Conservation (phyloP, 2,113 vertebrate species). For the Athene cunicularia region DNA sequence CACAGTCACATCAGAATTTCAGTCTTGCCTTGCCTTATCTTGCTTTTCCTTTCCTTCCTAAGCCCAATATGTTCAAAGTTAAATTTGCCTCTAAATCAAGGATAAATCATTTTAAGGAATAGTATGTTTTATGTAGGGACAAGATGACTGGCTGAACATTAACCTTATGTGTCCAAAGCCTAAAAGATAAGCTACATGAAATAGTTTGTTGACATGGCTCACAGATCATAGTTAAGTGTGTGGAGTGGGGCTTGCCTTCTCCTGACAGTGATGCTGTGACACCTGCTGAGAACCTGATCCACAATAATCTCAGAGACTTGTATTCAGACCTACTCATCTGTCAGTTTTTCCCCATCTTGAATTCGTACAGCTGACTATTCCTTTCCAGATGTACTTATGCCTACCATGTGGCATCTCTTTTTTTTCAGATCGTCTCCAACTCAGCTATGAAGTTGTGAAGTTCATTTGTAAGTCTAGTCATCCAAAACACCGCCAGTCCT, state of each 20-base stretch:
- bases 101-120: not conserved
- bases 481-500: not conserved
- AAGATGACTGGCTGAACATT: not conserved
- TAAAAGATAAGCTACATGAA: not conserved
- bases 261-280: not conserved
- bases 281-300: not conserved
- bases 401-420: not conserved
- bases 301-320: not conserved
- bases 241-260: not conserved
- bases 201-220: not conserved
- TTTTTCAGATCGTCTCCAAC: not conserved
- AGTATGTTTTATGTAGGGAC: not conserved
- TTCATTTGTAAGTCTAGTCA: not conserved
- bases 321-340: not conserved
- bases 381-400: not conserved
- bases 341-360: not conserved
- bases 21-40: not conserved
- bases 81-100: not conserved
- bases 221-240: not conserved
- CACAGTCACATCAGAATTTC: not conserved
- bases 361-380: not conserved
- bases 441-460: not conserved
- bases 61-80: not conserved
- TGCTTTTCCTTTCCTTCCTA: not conserved
- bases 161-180: not conserved